Evolutionary conservation across 2,797 vertebrate species (phyloP).

Genomic region (Molossus alvarezi): DNA sequence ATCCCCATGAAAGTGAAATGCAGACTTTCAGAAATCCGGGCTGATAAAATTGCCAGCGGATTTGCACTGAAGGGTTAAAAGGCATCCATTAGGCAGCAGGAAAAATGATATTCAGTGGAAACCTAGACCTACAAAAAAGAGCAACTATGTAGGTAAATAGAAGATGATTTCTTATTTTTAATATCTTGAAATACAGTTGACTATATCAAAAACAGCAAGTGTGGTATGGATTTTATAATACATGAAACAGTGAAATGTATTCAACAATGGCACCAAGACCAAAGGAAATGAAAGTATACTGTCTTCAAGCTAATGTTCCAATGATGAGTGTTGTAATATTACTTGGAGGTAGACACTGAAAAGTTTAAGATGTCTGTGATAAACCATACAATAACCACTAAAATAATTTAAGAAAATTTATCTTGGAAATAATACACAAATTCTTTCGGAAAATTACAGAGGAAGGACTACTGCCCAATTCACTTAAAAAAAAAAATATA

Average conservation of each 20-base stretch:
- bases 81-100: background rate
- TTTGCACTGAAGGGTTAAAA: background rate
- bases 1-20: background rate
- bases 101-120: background rate
- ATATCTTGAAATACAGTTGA: background rate
- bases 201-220: background rate
- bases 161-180: background rate
- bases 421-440: background rate
- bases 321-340: background rate
- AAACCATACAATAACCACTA: background rate
- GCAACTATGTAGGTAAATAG: background rate
- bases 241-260: background rate
- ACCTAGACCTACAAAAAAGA: background rate
- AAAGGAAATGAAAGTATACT: background rate
- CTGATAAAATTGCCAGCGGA: background rate
- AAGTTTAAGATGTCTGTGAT: background rate
- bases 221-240: background rate
- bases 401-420: slow-evolving; percentile 9
- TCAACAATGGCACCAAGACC: background rate
- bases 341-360: background rate
- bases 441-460: background rate
- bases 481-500: background rate
- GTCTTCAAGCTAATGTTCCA: background rate
- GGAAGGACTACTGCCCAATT: background rate
- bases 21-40: background rate